phyloP scores from a whole-genome alignment of 1,140 invertebrate species.

The Scaptomyza pallida region DNA sequence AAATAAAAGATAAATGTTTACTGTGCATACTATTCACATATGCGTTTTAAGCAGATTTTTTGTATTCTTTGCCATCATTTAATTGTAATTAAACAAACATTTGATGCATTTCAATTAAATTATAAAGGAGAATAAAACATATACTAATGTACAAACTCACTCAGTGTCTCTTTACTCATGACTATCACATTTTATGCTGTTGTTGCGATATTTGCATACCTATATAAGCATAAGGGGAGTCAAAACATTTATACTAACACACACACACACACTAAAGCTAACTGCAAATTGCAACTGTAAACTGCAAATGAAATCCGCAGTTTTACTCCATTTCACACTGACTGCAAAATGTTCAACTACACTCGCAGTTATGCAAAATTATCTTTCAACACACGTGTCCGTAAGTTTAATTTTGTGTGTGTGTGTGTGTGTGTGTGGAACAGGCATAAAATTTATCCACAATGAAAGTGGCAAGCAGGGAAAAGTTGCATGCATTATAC shows the following conservation, averaged over 20 bases:
- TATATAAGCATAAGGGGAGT: neutral
- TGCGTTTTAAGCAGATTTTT: conserved; percentile 1
- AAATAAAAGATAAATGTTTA: conserved; percentile 8
- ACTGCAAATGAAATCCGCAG: conserved; percentile 45
- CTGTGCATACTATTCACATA: conserved; percentile 4
- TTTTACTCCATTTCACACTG: conserved; percentile 46
- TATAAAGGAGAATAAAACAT: conserved; percentile 8
- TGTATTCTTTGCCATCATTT: conserved; percentile 8
- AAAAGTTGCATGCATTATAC: no score
- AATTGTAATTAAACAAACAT: conserved; percentile 17
- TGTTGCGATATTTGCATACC: conserved; percentile 7
- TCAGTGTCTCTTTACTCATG: conserved; percentile 3
- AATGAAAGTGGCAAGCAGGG: neutral
- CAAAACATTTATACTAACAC: conserved; percentile 9
- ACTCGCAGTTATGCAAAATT: conserved; percentile 60
- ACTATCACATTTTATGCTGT: conserved; percentile 14
- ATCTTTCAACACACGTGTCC: conserved; percentile 12
- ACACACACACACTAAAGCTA: conserved; percentile 2
- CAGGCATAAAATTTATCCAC: conserved; percentile 30
- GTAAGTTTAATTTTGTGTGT: conserved; percentile 14
- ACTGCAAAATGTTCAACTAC: conserved; percentile 38
- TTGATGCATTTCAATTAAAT: conserved; percentile 16
- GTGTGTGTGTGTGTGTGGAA: conserved; percentile 5
- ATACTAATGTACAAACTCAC: conserved; percentile 12
- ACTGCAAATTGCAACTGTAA: conserved; percentile 47